These are phyloP conservation scores for Hippopotamyrus pictus DNA, from an alignment of 2,797 vertebrate genomes.

Conservation along the genomic window DNA sequence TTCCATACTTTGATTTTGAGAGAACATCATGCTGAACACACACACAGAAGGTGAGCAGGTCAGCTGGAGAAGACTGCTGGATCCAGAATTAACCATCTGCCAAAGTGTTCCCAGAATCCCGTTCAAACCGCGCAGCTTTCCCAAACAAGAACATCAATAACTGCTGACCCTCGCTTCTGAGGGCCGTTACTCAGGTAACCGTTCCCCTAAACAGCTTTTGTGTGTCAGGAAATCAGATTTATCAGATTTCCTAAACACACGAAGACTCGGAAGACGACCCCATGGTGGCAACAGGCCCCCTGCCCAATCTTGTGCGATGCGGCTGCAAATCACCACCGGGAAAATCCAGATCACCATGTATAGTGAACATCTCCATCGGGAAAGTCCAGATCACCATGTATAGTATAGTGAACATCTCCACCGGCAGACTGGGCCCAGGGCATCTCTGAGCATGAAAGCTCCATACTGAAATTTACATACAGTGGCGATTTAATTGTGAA, in stretches of 20 bases:
- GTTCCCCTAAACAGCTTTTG: constrained; percentile 18
- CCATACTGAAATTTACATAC: neutral
- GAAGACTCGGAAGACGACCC: constrained; percentile 18
- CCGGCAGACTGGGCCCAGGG: neutral
- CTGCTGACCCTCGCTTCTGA: neutral
- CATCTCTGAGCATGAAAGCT: neutral
- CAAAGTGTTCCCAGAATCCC: constrained; percentile 19
- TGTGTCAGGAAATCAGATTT: constrained; percentile 35
- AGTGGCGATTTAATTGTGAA: neutral
- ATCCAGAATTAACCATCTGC: neutral
- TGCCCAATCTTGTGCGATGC: neutral
- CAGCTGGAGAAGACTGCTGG: neutral
- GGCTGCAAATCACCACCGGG: neutral
- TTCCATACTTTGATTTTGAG: neutral
- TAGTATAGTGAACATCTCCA: neutral
- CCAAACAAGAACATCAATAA: constrained; percentile 31
- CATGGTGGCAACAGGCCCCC: neutral
- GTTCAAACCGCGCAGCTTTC: constrained; percentile 28
- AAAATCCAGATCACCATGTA: neutral
- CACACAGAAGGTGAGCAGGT: neutral
- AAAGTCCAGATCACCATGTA: no score
- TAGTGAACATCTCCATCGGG: neutral
- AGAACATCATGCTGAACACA: neutral
- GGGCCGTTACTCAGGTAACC: constrained; percentile 21
- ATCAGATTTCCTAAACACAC: constrained; percentile 31